A percentile compares a stretch with the other conserved stretches of the same genome.
Conservation (phyloP, 2,888 invertebrate genomes). For the Phaonia tiefii region DNA sequence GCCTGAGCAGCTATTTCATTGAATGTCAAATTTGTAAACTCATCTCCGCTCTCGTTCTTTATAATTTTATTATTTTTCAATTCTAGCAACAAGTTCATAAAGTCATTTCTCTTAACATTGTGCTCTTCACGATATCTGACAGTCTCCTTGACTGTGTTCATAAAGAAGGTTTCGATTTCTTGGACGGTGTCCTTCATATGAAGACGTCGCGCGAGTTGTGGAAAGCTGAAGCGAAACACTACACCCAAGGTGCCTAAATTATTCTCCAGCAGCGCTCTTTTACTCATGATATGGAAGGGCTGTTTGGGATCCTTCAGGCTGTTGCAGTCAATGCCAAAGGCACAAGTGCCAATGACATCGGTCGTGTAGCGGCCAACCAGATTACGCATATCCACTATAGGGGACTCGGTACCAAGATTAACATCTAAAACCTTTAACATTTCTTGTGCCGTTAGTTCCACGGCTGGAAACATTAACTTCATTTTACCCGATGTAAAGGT, state of each 20-base stretch:
- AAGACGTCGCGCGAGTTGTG: slow-evolving; percentile 62
- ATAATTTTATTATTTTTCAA: slow-evolving; percentile 73
- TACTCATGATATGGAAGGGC: slow-evolving; percentile 76
- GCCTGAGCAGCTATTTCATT: slow-evolving; percentile 82
- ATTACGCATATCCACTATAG: slow-evolving; percentile 78
- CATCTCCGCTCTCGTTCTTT: slow-evolving; percentile 65
- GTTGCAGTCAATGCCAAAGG: slow-evolving; percentile 81
- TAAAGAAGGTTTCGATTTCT: slow-evolving; percentile 74
- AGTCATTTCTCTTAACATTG: slow-evolving; percentile 80
- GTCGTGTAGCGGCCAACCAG: slow-evolving; percentile 80
- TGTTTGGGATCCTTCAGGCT: slow-evolving; percentile 78
- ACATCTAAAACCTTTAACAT: slow-evolving; percentile 70
- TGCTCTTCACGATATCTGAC: slow-evolving; percentile 77
- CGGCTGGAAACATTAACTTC: slow-evolving; percentile 80
- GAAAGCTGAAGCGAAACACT: slow-evolving; percentile 53
- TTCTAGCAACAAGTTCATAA: slow-evolving; percentile 81
- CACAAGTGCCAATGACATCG: slow-evolving; percentile 81
- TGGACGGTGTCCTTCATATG: slow-evolving; percentile 65
- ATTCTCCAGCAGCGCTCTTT: slow-evolving; percentile 58
- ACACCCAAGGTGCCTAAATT: slow-evolving; percentile 39
- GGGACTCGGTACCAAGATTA: slow-evolving; percentile 57
- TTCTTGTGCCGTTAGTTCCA: slow-evolving; percentile 70
- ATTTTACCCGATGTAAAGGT: slow-evolving; percentile 82
- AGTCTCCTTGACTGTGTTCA: slow-evolving; percentile 76
- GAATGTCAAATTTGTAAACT: slow-evolving; percentile 71